These are phyloP conservation scores for Anguilla megastoma DNA, from an alignment of 2,797 vertebrate species.

Conservation along the genomic window DNA sequence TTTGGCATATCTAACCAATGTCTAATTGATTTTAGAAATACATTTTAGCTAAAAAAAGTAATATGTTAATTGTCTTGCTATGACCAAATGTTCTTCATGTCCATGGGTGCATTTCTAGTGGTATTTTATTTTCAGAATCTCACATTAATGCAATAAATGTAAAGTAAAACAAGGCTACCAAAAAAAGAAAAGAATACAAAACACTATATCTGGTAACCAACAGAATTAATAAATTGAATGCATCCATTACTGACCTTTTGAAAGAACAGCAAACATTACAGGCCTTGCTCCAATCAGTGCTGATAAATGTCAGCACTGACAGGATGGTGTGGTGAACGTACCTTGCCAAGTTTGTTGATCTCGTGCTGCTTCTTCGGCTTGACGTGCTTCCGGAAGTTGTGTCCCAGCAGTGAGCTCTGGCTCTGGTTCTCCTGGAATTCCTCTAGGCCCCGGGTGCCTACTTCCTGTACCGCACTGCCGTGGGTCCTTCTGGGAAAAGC, in stretches of 20 bases:
- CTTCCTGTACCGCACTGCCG: background rate
- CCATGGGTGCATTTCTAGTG: background rate
- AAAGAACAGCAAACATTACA: background rate
- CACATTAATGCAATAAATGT: background rate
- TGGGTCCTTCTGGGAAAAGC: slow-evolving; percentile 71
- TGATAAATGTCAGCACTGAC: background rate
- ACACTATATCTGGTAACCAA: background rate
- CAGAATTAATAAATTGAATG: background rate
- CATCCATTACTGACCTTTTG: background rate
- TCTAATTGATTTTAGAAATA: too few species aligned
- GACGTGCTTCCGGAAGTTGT: slow-evolving; percentile 87
- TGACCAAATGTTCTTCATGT: background rate
- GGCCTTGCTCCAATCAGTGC: background rate
- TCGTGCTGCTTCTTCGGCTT: slow-evolving; percentile 96
- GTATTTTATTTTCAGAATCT: background rate
- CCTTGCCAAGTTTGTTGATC: slow-evolving; percentile 78
- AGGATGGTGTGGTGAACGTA: slow-evolving; percentile 31
- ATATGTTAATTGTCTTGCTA: background rate
- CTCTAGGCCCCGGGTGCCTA: slow-evolving; percentile 49
- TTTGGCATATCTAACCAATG: background rate
- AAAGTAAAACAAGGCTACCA: background rate
- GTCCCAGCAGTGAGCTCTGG: slow-evolving; percentile 82
- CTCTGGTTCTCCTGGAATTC: slow-evolving; percentile 81
- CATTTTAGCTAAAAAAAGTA: background rate
- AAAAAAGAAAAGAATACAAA: background rate